Percentiles rank a stretch among this genome's conserved stretches.
Evolutionary conservation across 1,140 invertebrate species (phyloP).

Genomic region (Argopecten irradians): DNA sequence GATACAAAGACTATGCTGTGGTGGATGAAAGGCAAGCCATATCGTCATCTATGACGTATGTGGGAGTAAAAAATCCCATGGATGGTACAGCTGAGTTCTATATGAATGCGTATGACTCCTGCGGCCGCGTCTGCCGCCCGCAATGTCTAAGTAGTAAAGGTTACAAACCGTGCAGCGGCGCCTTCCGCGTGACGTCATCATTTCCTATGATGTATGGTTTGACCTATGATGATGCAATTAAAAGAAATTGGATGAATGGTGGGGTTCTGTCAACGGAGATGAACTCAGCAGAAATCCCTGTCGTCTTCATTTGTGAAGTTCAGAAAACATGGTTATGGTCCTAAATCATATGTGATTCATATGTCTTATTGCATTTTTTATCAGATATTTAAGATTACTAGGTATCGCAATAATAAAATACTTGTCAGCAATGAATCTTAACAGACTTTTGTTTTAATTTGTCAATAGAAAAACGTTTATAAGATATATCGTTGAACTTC

Average conservation of each 20-base stretch:
- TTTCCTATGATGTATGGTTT: constrained; percentile 39
- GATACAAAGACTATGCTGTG: constrained; percentile 43
- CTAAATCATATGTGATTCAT: too few species aligned
- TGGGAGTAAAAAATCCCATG: constrained; percentile 38
- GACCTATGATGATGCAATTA: constrained; percentile 31
- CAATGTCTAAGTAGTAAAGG: constrained; percentile 28
- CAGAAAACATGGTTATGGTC: background rate
- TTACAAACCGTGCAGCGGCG: constrained; percentile 42
- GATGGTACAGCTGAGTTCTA: background rate
- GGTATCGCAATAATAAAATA: too few species aligned
- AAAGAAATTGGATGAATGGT: constrained; percentile 51
- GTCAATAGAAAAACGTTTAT: too few species aligned
- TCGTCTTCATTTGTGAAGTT: background rate
- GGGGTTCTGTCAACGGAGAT: background rate
- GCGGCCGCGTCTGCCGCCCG: constrained; percentile 36
- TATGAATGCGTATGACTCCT: constrained; percentile 44
- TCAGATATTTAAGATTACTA: too few species aligned
- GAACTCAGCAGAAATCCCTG: background rate
- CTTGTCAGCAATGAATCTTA: too few species aligned
- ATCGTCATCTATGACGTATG: constrained; percentile 17
- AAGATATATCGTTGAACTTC: too few species aligned
- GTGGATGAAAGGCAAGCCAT: constrained; percentile 25
- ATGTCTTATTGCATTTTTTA: too few species aligned
- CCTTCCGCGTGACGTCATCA: constrained; percentile 27
- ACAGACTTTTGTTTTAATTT: too few species aligned